phyloP scores from a whole-genome alignment of 2,888 invertebrate species.

The Tiphia femorata region DNA sequence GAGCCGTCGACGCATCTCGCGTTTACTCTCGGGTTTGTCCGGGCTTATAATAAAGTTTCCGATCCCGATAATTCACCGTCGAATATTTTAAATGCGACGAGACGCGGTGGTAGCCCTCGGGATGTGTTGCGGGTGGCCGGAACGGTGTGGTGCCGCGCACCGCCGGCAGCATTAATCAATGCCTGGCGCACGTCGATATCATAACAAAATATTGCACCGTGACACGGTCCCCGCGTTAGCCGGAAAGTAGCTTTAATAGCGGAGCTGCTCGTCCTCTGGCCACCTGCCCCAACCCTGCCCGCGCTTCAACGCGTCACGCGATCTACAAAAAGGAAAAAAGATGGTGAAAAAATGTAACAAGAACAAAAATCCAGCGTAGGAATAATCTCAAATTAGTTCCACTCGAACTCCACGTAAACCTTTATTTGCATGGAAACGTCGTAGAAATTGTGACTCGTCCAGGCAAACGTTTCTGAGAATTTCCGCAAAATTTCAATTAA shows the following conservation, averaged over 20 bases:
- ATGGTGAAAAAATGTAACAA: background rate
- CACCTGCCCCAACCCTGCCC: too few relatives aligned
- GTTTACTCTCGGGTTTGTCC: background rate
- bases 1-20: constrained; percentile 4
- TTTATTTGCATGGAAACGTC: background rate
- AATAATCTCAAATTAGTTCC: too few relatives aligned
- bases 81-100: background rate
- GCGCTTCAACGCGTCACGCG: background rate
- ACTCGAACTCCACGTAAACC: background rate
- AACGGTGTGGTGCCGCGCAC: background rate
- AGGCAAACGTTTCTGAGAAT: too few relatives aligned
- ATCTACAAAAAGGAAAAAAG: background rate
- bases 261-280: too few relatives aligned
- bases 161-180: constrained; percentile 10
- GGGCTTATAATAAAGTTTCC: constrained; percentile 4
- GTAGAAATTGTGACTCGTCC: too few relatives aligned
- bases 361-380: too few relatives aligned
- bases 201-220: constrained; percentile 9
- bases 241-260: background rate
- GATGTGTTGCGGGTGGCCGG: too few relatives aligned
- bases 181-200: constrained; percentile 7
- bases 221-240: background rate
- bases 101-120: too few relatives aligned
- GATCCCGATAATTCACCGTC: constrained; percentile 1
- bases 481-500: background rate